phyloP scores from a whole-genome alignment of 2,797 vertebrate genomes.

The Vireo griseus region DNA sequence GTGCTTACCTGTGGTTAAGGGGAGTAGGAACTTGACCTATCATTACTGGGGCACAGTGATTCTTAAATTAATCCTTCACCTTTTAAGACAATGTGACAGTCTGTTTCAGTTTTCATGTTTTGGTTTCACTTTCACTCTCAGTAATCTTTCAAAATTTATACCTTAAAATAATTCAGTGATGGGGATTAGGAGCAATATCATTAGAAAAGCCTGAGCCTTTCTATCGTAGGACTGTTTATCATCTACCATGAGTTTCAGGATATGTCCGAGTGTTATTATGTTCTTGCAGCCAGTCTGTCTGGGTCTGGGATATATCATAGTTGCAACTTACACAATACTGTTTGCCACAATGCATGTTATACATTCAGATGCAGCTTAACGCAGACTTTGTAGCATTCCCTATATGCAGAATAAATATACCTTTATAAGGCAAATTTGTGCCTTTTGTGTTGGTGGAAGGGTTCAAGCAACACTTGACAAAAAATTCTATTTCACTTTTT shows the following conservation, averaged over 20 bases:
- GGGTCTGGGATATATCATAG: accelerated
- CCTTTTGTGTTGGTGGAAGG: neutral
- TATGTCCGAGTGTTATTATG: neutral
- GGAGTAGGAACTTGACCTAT: neutral
- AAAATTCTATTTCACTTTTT: neutral
- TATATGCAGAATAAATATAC: neutral
- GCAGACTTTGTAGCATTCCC: neutral
- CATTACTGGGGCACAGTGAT: neutral
- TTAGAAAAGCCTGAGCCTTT: neutral
- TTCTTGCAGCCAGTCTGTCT: neutral
- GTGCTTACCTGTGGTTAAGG: neutral
- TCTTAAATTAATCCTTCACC: neutral
- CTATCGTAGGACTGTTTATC: neutral
- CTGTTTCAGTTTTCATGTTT: neutral
- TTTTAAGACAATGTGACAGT: neutral
- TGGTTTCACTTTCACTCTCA: neutral
- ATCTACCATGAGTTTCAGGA: neutral
- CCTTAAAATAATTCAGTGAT: neutral
- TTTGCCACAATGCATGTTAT: neutral
- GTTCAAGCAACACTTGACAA: neutral
- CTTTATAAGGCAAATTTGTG: neutral
- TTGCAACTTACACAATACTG: neutral
- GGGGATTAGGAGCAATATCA: neutral
- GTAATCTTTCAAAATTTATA: neutral
- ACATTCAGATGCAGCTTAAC: neutral